Percentiles rank a stretch among this genome's conserved stretches.
phyloP scores from a whole-genome alignment of 1,140 invertebrate genomes.

The Drosophila willistoni region DNA sequence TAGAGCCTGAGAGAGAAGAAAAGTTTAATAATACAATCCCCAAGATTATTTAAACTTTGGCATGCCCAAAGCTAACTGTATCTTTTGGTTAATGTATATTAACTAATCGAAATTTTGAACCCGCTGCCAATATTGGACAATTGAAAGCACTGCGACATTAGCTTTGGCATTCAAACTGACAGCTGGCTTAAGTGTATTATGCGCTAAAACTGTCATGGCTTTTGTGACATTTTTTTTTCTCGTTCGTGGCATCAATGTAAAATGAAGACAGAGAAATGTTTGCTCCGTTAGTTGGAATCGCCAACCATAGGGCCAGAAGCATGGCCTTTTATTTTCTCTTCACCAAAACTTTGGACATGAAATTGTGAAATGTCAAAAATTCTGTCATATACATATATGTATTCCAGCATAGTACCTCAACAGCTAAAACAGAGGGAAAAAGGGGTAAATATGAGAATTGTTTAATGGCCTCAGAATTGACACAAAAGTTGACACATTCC shows the following conservation, averaged over 20 bases:
- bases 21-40: too few relatives aligned
- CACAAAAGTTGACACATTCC: constrained; percentile 63
- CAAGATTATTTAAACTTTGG: too few relatives aligned
- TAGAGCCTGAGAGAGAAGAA: too few relatives aligned
- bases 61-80: too few relatives aligned
- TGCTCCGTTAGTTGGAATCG: background rate
- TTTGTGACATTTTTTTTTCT: constrained; percentile 2
- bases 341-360: constrained; percentile 25
- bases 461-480: constrained; percentile 74
- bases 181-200: constrained; percentile 53
- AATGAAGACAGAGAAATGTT: background rate
- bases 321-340: background rate
- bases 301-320: background rate
- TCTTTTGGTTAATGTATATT: constrained; percentile 3
- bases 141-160: constrained; percentile 5
- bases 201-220: constrained; percentile 35
- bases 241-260: too few relatives aligned
- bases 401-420: constrained; percentile 31
- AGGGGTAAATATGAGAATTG: constrained; percentile 44
- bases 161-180: constrained; percentile 29
- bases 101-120: constrained; percentile 35
- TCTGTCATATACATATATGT: constrained; percentile 14
- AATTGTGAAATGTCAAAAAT: constrained; percentile 29
- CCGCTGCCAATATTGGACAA: constrained; percentile 18
- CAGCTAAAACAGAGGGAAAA: background rate